Evolutionary conservation across 2,113 vertebrate genomes (phyloP).

Genomic region (Artemisiospiza belli): DNA sequence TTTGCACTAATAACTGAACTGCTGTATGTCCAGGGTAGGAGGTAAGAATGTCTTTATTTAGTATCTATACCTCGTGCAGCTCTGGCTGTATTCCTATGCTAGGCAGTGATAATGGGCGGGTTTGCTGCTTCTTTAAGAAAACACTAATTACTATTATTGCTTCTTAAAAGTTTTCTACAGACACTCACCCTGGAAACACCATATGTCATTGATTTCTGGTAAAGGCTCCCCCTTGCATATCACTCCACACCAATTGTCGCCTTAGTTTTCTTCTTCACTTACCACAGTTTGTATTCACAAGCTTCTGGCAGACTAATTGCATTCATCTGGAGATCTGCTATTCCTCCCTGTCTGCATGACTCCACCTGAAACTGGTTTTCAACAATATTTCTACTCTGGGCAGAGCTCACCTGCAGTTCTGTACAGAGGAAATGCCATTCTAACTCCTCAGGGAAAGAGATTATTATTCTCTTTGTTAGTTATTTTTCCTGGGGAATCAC

Average conservation of each 20-base stretch:
- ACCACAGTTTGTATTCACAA: not conserved
- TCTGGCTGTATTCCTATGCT: fast-evolving
- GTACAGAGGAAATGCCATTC: not conserved
- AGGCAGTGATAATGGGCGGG: not conserved
- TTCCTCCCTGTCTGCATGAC: not conserved
- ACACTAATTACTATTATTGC: not conserved
- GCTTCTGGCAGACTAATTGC: not conserved
- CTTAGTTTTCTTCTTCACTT: not conserved
- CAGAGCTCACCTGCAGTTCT: not conserved
- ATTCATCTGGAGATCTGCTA: not conserved
- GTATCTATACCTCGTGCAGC: not conserved
- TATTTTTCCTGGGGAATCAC: not conserved
- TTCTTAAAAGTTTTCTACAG: not conserved
- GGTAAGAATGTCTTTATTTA: not conserved
- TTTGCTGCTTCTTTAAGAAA: not conserved
- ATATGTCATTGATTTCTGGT: not conserved
- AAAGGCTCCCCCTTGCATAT: not conserved
- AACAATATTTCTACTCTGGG: not conserved
- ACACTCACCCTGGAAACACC: not conserved
- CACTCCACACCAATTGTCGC: not conserved
- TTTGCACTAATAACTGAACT: not conserved
- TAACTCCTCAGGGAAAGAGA: not conserved
- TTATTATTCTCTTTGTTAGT: not conserved
- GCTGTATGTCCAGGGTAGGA: not conserved
- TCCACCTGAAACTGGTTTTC: not conserved